Conservation (phyloP, 2,113 vertebrate species). For the Oostethus manadensis region DNA sequence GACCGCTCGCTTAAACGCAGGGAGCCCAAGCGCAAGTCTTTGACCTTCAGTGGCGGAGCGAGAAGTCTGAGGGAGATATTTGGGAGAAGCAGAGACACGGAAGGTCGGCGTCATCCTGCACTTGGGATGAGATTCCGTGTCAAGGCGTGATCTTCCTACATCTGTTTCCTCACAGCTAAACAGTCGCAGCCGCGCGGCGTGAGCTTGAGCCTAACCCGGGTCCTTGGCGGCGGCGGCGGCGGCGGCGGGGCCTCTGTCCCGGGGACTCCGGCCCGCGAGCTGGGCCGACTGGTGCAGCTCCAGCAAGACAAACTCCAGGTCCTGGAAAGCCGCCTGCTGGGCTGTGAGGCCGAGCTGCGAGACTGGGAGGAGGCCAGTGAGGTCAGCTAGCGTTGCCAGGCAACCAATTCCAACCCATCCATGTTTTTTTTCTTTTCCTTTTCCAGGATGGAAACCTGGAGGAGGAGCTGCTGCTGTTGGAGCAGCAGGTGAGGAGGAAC, state of each 20-base stretch:
- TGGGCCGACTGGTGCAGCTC: conserved; percentile 82
- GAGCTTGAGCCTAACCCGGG: conserved; percentile 50
- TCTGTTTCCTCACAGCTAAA: conserved; percentile 42
- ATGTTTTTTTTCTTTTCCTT: neutral
- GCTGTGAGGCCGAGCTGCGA: conserved; percentile 78
- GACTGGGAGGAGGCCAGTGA: conserved; percentile 78
- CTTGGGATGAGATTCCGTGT: neutral
- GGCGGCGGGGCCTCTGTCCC: conserved; percentile 39
- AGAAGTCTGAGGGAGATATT: conserved; percentile 90
- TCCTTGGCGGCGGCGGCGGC: conserved; percentile 15
- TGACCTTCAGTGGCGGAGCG: conserved; percentile 87
- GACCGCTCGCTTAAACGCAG: conserved; percentile 83
- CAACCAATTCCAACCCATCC: neutral
- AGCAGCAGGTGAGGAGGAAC: conserved; percentile 87
- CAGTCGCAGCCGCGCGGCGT: conserved; percentile 46
- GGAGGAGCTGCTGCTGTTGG: conserved; percentile 82
- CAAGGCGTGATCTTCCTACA: neutral
- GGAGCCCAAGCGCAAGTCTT: conserved; percentile 91
- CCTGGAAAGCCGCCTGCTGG: conserved; percentile 83
- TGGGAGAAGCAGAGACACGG: conserved; percentile 77
- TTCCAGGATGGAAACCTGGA: conserved; percentile 63
- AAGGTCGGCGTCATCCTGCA: conserved; percentile 56
- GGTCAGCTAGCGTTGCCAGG: conserved; percentile 22
- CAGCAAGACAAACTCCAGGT: conserved; percentile 86
- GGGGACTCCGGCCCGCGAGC: conserved; percentile 71